Conservation (phyloP, 2,797 vertebrate species). For the Poeciliopsis infans region DNA sequence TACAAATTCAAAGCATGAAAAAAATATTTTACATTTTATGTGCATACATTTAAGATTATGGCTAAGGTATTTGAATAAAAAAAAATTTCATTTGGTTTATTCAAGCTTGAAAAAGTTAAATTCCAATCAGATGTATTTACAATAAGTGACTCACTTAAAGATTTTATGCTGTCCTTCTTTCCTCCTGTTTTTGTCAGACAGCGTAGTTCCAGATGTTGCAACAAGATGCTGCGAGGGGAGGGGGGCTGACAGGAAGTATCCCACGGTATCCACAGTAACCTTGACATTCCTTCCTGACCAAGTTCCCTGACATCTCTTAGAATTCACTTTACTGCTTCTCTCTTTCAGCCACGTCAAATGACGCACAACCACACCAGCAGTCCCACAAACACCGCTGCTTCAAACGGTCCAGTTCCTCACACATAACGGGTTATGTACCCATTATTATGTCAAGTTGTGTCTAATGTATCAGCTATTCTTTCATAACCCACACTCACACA, state of each 20-base stretch:
- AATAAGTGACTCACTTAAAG: slow-evolving; percentile 34
- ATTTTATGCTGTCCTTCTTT: slow-evolving; percentile 41
- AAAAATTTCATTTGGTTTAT: not conserved
- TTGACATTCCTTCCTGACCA: slow-evolving; percentile 77
- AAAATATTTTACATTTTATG: not conserved
- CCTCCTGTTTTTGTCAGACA: slow-evolving; percentile 53
- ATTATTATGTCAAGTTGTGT: slow-evolving; percentile 37
- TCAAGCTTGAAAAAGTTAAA: not conserved
- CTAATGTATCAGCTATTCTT: slow-evolving; percentile 37
- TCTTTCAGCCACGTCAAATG: slow-evolving; percentile 33
- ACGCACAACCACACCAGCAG: slow-evolving; percentile 22
- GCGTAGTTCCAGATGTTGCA: slow-evolving; percentile 76
- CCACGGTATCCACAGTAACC: slow-evolving; percentile 81
- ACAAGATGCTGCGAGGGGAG: slow-evolving; percentile 57
- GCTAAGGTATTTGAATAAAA: not conserved
- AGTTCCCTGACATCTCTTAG: slow-evolving; percentile 77
- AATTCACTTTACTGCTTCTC: slow-evolving; percentile 57
- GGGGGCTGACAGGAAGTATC: slow-evolving; percentile 75
- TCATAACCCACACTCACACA: slow-evolving; percentile 6
- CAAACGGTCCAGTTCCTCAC: slow-evolving; percentile 17
- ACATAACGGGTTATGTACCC: slow-evolving; percentile 19
- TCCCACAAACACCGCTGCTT: slow-evolving; percentile 19
- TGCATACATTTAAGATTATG: not conserved
- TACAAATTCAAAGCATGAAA: not conserved
- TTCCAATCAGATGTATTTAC: slow-evolving; percentile 16